Evolutionary conservation across 2,113 vertebrate genomes (phyloP).

Genomic region (Enhydra lutris): DNA sequence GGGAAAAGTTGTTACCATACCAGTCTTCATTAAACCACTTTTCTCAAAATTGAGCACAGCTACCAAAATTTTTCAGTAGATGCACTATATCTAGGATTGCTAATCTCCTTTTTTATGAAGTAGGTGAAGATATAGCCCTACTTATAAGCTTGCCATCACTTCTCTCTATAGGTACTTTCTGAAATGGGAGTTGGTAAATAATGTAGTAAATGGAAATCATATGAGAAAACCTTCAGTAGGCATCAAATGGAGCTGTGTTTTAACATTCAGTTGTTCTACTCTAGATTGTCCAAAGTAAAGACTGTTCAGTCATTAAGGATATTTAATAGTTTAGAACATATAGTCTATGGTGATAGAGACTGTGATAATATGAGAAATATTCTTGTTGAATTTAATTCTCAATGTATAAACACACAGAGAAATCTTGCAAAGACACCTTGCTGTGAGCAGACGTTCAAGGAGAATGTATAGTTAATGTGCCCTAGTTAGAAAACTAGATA

Average conservation of each 20-base stretch:
- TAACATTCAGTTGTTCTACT: neutral
- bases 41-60: neutral
- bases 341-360: neutral
- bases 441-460: neutral
- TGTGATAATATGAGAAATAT: neutral
- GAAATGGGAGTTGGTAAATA: neutral
- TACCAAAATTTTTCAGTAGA: neutral
- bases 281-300: neutral
- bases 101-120: neutral
- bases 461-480: neutral
- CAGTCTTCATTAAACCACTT: neutral
- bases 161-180: neutral
- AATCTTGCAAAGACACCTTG: neutral
- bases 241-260: neutral
- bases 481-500: neutral
- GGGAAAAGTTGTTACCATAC: neutral
- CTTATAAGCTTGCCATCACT: neutral
- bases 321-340: neutral
- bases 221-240: neutral
- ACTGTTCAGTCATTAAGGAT: fast-evolving
- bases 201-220: neutral
- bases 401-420: neutral
- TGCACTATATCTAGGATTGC: neutral
- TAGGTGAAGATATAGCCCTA: neutral
- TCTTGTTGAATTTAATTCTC: neutral